Evolutionary conservation across 2,113 vertebrate species (phyloP), one percentile per base, ranked within the genome.

Genomic region (Uropsilus gracilis): DNA sequence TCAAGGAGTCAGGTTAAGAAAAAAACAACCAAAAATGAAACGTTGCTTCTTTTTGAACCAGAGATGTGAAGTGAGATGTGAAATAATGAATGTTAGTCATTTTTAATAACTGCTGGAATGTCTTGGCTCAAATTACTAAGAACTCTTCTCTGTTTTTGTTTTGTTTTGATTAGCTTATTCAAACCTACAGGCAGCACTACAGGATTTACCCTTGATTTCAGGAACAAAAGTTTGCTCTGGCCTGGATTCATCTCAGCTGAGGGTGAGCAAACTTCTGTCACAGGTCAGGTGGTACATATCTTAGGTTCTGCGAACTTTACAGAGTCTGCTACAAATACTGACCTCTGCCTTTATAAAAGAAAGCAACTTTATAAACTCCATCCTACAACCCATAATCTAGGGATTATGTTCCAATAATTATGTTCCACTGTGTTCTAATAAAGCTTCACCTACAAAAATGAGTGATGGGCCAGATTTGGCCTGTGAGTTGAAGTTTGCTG

Each of bases 1-100:
- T 95, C 95, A 94, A 97, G 69, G 76, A 88, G 76, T 95, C 95
- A 86, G 44, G 80, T 26, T 50, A 59, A 71, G 64, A 82, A 53
- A 68, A 78, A 53, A 42, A 80, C 3, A 94, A 76, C 91, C 68
- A 85, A 69, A 98, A 93, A 90, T 92, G 73, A 95, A 96, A 97
- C 97, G 97, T 97, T 97, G 96, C 1, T 97, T 97, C 87, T 83
- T 97, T 98, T 97, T 98, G 95, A 98, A 98, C 94, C 88, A 91
- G 93, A 96, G 96, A 97, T 96, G 85, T 95, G 95, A 97, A 98
- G 96, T 85, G 50, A 98, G 97, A 96, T 96, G 94, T 86, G 97
- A 96, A 97, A 97, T 97, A 97, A 98, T 88, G 95, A 97, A 96
- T 73, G 81, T 90, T 92, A 95, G 93, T 90, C 91, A 94, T 97